These are phyloP conservation scores for Luperina testacea DNA, from an alignment of 2,888 invertebrate genomes.

Conservation along the genomic window DNA sequence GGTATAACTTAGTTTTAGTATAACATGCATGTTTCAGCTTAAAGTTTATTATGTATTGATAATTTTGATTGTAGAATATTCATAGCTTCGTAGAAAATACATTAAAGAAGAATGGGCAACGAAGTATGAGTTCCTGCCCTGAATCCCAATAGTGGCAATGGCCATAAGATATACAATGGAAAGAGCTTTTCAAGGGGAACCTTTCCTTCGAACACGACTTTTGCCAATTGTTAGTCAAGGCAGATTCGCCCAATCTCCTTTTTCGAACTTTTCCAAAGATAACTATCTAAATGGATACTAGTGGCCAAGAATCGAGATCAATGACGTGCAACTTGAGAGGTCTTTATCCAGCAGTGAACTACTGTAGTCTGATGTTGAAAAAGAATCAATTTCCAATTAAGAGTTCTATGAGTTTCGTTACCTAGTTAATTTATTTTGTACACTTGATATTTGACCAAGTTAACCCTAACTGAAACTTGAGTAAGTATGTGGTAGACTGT, in stretches of 20 bases:
- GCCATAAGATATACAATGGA: not conserved
- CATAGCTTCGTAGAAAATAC: not conserved
- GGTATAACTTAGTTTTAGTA: not conserved
- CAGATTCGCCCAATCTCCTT: not conserved
- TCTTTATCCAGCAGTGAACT: not conserved
- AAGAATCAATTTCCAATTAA: not conserved
- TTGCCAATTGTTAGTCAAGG: not conserved
- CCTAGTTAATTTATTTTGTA: not conserved
- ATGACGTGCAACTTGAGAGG: not conserved
- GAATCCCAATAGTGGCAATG: not conserved
- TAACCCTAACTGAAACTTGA: constrained; percentile 22
- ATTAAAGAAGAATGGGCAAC: not conserved
- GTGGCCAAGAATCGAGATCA: not conserved
- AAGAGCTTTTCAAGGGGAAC: not conserved
- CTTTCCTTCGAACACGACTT: not conserved
- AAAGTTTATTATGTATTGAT: not conserved
- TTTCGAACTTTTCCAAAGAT: not conserved
- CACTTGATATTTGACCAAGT: not conserved
- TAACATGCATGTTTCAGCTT: not conserved
- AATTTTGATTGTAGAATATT: not conserved
- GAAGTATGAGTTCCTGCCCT: not conserved
- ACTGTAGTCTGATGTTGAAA: not conserved
- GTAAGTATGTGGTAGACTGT: not conserved
- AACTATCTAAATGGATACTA: not conserved
- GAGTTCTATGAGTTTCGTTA: not conserved